These are phyloP conservation scores for Calliopsis andreniformis DNA, from an alignment of 1,140 invertebrate genomes.

Conservation along the genomic window DNA sequence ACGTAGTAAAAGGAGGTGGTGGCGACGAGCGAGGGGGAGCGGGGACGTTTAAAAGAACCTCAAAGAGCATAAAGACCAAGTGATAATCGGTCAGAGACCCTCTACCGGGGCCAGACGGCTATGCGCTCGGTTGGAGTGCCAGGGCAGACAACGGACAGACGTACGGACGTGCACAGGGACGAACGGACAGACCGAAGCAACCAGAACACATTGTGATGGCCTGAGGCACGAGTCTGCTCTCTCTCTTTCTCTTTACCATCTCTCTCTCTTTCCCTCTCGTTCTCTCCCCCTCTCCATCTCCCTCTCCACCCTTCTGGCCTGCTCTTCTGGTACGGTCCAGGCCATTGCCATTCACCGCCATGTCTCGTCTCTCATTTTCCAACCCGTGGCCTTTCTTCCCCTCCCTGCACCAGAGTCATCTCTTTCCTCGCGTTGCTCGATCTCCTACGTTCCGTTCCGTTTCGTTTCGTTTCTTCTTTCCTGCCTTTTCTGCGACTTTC, in stretches of 20 bases:
- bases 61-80: constrained; percentile 76
- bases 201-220: constrained; percentile 54
- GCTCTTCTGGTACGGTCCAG: constrained; percentile 30
- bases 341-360: constrained; percentile 47
- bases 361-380: constrained; percentile 38
- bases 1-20: constrained; percentile 42
- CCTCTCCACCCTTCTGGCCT: background rate
- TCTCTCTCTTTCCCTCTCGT: background rate
- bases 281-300: background rate
- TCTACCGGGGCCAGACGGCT: constrained; percentile 73
- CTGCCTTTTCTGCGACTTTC: background rate
- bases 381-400: constrained; percentile 9
- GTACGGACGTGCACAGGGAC: constrained; percentile 52
- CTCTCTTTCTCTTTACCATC: background rate
- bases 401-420: background rate
- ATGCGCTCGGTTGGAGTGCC: constrained; percentile 69
- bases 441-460: background rate
- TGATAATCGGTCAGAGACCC: constrained; percentile 79
- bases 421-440: background rate
- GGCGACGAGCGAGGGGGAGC: constrained; percentile 45
- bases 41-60: constrained; percentile 72
- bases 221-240: constrained; percentile 42
- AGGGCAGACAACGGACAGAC: constrained; percentile 71
- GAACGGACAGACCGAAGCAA: constrained; percentile 56
- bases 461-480: constrained; percentile 2